Percentiles rank a stretch among this genome's conserved stretches.
Conservation (phyloP, 1,140 invertebrate genomes). For the Mesaphorura yosii region DNA sequence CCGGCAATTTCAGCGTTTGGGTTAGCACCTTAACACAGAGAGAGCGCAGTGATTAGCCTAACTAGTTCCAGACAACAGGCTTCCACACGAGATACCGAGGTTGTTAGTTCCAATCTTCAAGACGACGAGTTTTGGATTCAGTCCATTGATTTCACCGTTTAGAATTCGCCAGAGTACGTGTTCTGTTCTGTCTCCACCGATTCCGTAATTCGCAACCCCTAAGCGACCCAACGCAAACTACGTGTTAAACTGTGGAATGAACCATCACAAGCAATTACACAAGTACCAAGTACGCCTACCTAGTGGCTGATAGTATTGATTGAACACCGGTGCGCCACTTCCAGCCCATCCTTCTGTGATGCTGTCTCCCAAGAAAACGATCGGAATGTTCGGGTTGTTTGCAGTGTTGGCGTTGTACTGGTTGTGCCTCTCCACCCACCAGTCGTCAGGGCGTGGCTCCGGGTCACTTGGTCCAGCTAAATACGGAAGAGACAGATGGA, state of each 20-base stretch:
- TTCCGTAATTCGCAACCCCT: conserved; percentile 44
- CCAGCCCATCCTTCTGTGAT: background rate
- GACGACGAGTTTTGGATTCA: conserved; percentile 37
- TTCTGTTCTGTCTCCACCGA: conserved; percentile 47
- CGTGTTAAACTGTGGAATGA: no score
- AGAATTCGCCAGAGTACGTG: conserved; percentile 47
- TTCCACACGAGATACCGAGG: no score
- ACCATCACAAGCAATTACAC: no score
- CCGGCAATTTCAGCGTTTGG: background rate
- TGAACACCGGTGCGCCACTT: no score
- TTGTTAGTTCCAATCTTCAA: conserved; percentile 25
- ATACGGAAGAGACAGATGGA: no score
- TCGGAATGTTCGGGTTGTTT: background rate
- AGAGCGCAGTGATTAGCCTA: no score
- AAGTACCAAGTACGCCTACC: no score
- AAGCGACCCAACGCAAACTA: no score
- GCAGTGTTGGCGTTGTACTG: background rate
- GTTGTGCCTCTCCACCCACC: background rate
- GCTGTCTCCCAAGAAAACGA: background rate
- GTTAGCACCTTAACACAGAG: no score
- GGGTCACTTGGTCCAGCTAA: background rate
- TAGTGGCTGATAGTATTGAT: no score
- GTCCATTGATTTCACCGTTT: conserved; percentile 46
- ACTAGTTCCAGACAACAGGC: no score
- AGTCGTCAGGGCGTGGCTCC: background rate